A percentile compares a stretch with the other conserved stretches of the same genome.
phyloP scores from a whole-genome alignment of 2,797 vertebrate species.

The Cossypha dichroa region DNA sequence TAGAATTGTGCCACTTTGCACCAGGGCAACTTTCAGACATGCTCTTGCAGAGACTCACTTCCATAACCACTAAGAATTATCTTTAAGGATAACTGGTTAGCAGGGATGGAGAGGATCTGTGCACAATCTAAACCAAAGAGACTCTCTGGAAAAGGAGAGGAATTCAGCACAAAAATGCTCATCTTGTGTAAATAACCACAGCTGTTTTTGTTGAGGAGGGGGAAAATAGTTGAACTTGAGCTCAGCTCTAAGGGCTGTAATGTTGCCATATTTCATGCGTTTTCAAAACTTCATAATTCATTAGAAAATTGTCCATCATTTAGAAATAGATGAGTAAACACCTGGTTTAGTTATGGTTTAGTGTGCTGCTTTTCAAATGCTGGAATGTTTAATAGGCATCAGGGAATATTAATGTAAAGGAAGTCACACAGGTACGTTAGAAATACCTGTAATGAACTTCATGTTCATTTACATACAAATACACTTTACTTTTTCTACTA shows the following conservation, averaged over 20 bases:
- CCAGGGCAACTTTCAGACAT: neutral
- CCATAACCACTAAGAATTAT: neutral
- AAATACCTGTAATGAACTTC: neutral
- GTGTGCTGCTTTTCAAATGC: conserved; percentile 10
- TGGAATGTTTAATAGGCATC: neutral
- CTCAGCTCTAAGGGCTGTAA: neutral
- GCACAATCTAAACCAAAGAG: neutral
- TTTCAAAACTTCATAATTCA: neutral
- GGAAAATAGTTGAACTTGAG: neutral
- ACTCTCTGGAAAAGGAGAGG: neutral
- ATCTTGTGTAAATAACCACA: neutral
- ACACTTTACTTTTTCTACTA: neutral
- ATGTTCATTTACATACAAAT: neutral
- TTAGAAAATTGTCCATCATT: neutral
- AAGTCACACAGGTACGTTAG: neutral
- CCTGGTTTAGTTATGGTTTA: neutral
- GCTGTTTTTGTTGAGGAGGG: neutral
- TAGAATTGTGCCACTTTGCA: neutral
- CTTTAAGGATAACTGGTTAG: neutral
- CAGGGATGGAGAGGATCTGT: neutral
- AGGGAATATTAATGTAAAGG: neutral
- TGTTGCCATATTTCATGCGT: neutral
- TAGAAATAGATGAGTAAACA: neutral
- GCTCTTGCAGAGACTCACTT: neutral
- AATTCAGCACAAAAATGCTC: neutral